Evolutionary conservation across 2,888 invertebrate species (phyloP), one percentile per base, ranked within the genome.

Genomic region (Diploptera punctata): DNA sequence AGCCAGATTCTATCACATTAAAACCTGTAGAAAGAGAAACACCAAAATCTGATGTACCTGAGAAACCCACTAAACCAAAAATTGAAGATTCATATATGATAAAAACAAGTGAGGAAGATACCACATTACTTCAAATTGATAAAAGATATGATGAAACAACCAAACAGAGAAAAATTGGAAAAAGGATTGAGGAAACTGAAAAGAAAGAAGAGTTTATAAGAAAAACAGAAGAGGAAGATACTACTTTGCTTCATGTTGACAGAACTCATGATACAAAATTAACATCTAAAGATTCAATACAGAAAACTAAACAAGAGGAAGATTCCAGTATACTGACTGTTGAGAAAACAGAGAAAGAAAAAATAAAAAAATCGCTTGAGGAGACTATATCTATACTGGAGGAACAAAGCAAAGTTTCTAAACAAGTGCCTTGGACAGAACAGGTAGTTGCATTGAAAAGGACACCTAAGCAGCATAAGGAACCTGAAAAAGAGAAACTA

Each of bases 371-470:
- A 10, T 10, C 33, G 33, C 33, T 7, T 7, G 33, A 33, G 33
- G 10, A 33, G 33, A 33, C 33, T 7, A 10, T 33, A 7, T 10
- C 33, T 33, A 69, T 70, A 33, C 67, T 73, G 69, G 33, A 33
- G 10, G 33, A 33, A 7, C 33, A 33, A 33, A 7, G 7, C 5
- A 33, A 33, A 33, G 5, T 33, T 10, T 10, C 33, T 10, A 33
- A 33, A 52, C 74, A 76, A 1, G 80, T 86, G 78, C 86, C 88
- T 10, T 89, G 89, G 89, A 92, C 88, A 2, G 87, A 91, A 78
- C 89, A 92, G 81, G 86, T 87, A 76, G 84, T 89, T 18, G 83
- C 81, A 49, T 79, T 90, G 29, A 90, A 81, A 73, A 81, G 77
- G 73, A 75, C 79, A 0, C 78, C 77, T 67, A 79, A 78, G 31